These are phyloP conservation scores for Drosophila aldrichi DNA, from an alignment of 2,888 invertebrate genomes.

Conservation along the genomic window DNA sequence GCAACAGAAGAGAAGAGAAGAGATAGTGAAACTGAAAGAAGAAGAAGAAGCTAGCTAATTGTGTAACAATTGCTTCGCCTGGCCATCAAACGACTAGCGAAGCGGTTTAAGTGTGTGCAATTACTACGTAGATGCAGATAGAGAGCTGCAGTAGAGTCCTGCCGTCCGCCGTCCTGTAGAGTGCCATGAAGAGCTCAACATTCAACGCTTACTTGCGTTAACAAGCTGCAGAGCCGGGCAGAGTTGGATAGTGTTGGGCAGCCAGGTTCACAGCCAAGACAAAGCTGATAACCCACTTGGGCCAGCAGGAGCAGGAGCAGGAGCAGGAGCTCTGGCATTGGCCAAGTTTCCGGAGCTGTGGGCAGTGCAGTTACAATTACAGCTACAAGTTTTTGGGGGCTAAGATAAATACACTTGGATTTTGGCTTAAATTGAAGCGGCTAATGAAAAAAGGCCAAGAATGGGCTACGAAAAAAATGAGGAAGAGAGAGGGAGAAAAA, in stretches of 20 bases:
- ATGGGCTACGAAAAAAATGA: slow-evolving; percentile 18
- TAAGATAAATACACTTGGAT: slow-evolving; percentile 81
- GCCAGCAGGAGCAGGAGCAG: slow-evolving; percentile 22
- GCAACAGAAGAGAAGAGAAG: neutral
- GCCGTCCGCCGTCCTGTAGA: neutral
- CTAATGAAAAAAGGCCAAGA: slow-evolving; percentile 66
- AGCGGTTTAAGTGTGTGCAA: slow-evolving; percentile 79
- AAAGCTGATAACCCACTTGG: slow-evolving; percentile 34
- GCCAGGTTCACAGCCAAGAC: slow-evolving; percentile 32
- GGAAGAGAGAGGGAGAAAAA: slow-evolving; percentile 3
- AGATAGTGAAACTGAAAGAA: slow-evolving; percentile 11
- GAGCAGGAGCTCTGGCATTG: slow-evolving; percentile 19
- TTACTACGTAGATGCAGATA: slow-evolving; percentile 72
- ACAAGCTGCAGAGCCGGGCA: slow-evolving; percentile 47
- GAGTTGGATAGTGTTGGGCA: neutral
- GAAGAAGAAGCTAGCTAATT: slow-evolving; percentile 61
- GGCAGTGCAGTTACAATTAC: slow-evolving; percentile 59
- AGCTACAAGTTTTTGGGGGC: slow-evolving; percentile 66
- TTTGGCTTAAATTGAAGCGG: slow-evolving; percentile 66
- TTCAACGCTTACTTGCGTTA: slow-evolving; percentile 52
- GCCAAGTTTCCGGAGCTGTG: slow-evolving; percentile 55
- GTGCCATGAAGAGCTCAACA: slow-evolving; percentile 19
- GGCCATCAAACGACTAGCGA: slow-evolving; percentile 69
- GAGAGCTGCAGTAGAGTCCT: slow-evolving; percentile 20
- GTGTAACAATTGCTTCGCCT: slow-evolving; percentile 72